phyloP scores from a whole-genome alignment of 1,140 invertebrate species.

The Drosophila lini region DNA sequence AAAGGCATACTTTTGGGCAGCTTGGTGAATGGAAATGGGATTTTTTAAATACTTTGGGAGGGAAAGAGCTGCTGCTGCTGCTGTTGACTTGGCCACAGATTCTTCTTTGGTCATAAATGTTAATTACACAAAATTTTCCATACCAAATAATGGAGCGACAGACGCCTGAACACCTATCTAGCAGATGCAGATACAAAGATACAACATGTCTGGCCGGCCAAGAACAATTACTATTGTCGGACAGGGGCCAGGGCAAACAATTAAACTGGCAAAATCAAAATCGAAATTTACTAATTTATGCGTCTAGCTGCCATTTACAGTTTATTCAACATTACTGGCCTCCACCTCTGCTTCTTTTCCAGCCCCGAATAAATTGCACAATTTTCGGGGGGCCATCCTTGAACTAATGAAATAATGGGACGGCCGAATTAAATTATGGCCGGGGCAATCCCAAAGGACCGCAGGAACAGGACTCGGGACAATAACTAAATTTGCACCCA shows the following conservation, averaged over 20 bases:
- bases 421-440: constrained; percentile 75
- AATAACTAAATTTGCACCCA: constrained; percentile 82
- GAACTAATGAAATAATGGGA: constrained; percentile 80
- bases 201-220: constrained; percentile 71
- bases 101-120: constrained; percentile 63
- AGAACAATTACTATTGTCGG: constrained; percentile 51
- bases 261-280: constrained; percentile 82
- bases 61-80: background rate
- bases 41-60: constrained; percentile 40
- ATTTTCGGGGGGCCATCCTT: constrained; percentile 37
- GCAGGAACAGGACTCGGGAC: constrained; percentile 46
- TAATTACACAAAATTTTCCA: constrained; percentile 58
- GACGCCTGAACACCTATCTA: constrained; percentile 29
- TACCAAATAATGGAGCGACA: constrained; percentile 26
- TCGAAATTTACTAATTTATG: constrained; percentile 80
- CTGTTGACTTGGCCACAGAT: constrained; percentile 18
- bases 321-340: constrained; percentile 43
- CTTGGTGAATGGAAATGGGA: constrained; percentile 15
- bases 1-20: constrained; percentile 60
- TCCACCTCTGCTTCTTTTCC: background rate
- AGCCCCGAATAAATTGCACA: constrained; percentile 44
- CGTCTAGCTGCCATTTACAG: constrained; percentile 77
- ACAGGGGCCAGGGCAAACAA: constrained; percentile 52
- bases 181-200: constrained; percentile 69
- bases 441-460: constrained; percentile 62